These are phyloP conservation scores for Platysternon megacephalum DNA, from an alignment of 2,113 vertebrate species.

Conservation along the genomic window DNA sequence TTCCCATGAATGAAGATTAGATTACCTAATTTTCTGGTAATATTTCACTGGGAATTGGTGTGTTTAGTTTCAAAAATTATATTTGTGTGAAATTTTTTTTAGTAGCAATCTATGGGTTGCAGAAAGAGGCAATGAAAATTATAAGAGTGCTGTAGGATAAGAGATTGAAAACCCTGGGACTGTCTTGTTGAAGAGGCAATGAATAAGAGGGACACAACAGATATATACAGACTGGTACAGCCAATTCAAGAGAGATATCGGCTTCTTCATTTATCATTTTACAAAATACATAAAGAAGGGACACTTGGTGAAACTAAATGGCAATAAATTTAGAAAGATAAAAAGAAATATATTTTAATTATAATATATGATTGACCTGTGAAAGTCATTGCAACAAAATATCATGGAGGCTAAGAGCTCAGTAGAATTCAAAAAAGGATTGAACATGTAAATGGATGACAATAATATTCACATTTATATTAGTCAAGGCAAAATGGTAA, in stretches of 20 bases:
- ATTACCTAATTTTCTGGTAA: neutral
- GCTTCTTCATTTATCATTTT: neutral
- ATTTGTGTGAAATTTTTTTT: neutral
- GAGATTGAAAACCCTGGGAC: neutral
- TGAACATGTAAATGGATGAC: slow-evolving; percentile 60
- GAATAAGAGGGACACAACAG: neutral
- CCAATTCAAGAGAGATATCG: neutral
- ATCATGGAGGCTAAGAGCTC: slow-evolving; percentile 42
- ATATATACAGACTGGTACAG: neutral
- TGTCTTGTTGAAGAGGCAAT: neutral
- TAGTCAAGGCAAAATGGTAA: slow-evolving; percentile 29
- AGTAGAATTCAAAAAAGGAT: neutral
- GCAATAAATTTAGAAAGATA: neutral
- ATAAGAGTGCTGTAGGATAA: neutral
- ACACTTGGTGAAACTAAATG: neutral
- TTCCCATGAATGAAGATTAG: neutral
- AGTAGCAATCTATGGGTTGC: neutral
- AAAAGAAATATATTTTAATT: neutral
- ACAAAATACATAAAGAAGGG: neutral
- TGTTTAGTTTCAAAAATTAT: neutral
- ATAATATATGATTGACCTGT: slow-evolving; percentile 5
- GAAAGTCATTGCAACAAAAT: slow-evolving; percentile 60
- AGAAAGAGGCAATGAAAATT: neutral
- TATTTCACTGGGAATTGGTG: neutral
- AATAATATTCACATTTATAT: slow-evolving; percentile 34